These are phyloP conservation scores for Lamellibrachia columna DNA, from an alignment of 2,888 invertebrate species.

Conservation along the genomic window DNA sequence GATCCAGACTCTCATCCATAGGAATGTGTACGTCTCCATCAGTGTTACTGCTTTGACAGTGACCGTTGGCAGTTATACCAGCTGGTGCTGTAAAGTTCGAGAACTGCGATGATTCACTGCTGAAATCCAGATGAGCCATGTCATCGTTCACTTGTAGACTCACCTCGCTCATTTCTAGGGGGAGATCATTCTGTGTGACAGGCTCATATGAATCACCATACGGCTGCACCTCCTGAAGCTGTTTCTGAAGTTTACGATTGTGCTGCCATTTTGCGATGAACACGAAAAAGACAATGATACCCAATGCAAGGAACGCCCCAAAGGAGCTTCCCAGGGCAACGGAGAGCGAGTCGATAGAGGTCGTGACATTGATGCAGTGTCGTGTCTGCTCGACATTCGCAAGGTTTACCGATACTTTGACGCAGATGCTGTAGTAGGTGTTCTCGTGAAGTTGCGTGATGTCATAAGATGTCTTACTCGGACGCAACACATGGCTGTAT, in stretches of 20 bases:
- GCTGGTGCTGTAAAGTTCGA: not conserved
- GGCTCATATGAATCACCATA: slow-evolving; percentile 33
- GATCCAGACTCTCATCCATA: not conserved
- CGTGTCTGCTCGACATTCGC: not conserved
- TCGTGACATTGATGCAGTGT: slow-evolving; percentile 39
- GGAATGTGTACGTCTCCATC: not conserved
- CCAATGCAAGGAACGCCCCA: slow-evolving; percentile 46
- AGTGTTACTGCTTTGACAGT: not conserved
- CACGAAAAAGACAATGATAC: slow-evolving; percentile 45
- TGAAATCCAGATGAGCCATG: slow-evolving; percentile 31
- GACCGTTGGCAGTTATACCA: not conserved
- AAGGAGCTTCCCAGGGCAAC: slow-evolving; percentile 46
- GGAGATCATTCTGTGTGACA: slow-evolving; percentile 30
- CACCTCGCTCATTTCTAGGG: slow-evolving; percentile 37
- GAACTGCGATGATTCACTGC: slow-evolving; percentile 32
- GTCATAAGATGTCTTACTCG: slow-evolving; percentile 33
- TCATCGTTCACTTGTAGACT: slow-evolving; percentile 38
- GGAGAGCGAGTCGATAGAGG: slow-evolving; percentile 42
- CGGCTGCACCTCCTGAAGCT: slow-evolving; percentile 26
- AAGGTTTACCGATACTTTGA: slow-evolving; percentile 33
- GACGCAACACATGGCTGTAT: slow-evolving; percentile 28
- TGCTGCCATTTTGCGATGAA: slow-evolving; percentile 47
- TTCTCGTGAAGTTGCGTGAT: slow-evolving; percentile 44
- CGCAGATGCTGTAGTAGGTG: slow-evolving; percentile 43
- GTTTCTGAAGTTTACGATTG: slow-evolving; percentile 33